A percentile compares a stretch with the other conserved stretches of the same genome.
phyloP scores from a whole-genome alignment of 2,797 vertebrate genomes.

The Acrossocheilus fasciatus region DNA sequence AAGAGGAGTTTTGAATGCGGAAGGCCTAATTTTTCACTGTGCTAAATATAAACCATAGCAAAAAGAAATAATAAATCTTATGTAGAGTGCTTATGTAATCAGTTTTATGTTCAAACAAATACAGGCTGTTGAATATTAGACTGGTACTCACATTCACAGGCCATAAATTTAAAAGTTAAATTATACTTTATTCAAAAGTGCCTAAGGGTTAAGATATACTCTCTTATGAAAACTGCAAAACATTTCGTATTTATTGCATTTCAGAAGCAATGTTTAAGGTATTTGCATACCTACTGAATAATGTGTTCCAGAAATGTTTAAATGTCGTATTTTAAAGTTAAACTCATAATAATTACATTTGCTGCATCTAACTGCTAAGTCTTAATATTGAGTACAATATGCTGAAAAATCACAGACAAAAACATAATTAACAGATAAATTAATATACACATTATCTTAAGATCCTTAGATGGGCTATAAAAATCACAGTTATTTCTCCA shows the following conservation, averaged over 20 bases:
- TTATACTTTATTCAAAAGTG: neutral
- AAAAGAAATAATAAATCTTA: neutral
- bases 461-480: neutral
- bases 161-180: constrained; percentile 4
- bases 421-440: neutral
- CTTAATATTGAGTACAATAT: neutral
- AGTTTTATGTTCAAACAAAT: neutral
- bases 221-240: neutral
- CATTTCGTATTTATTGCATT: neutral
- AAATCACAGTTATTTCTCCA: neutral
- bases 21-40: neutral
- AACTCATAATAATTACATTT: neutral
- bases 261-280: neutral
- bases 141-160: neutral
- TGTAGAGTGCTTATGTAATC: neutral
- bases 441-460: neutral
- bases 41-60: neutral
- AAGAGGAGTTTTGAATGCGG: neutral
- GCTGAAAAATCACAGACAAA: neutral
- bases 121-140: neutral
- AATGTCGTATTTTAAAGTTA: neutral
- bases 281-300: neutral
- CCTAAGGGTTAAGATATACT: neutral
- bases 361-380: neutral
- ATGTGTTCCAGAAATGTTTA: neutral